Evolutionary conservation across 2,888 invertebrate genomes (phyloP).

Genomic region (Scaptodrosophila latifasciaeformis): DNA sequence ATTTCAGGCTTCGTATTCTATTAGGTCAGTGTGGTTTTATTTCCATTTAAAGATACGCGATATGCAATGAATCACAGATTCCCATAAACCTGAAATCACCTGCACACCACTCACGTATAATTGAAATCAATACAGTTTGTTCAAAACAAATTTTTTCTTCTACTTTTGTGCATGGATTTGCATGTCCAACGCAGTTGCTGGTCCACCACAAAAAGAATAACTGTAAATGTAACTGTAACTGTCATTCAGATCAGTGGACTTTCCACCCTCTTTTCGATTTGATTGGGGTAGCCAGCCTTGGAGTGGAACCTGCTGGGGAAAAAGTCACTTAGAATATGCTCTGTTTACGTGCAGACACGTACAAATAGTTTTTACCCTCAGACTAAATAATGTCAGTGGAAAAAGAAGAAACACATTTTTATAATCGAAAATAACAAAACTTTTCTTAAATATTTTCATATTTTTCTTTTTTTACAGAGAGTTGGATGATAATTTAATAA

Average conservation of each 20-base stretch:
- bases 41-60: too few species aligned
- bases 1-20: too few species aligned
- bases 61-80: too few species aligned
- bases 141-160: conserved; percentile 39
- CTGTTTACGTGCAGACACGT: conserved; percentile 55
- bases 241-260: too few species aligned
- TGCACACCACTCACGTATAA: conserved; percentile 21
- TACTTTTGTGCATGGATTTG: conserved; percentile 53
- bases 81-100: too few species aligned
- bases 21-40: too few species aligned
- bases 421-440: conserved; percentile 31
- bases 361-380: conserved; percentile 19
- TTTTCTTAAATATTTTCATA: conserved; percentile 8
- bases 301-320: too few species aligned
- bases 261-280: too few species aligned
- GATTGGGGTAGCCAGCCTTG: too few species aligned
- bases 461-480: conserved; percentile 78
- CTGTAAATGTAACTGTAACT: too few species aligned
- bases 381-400: conserved; percentile 32
- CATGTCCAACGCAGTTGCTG: conserved; percentile 10
- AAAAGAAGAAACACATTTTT: conserved; percentile 27
- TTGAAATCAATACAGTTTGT: conserved; percentile 48
- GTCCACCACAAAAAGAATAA: not conserved
- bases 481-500: conserved; percentile 84
- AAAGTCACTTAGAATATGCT: not conserved